A percentile compares a stretch with the other conserved stretches of the same genome.
Evolutionary conservation across 2,888 invertebrate species (phyloP).

Genomic region (Hypercompe scribonia): DNA sequence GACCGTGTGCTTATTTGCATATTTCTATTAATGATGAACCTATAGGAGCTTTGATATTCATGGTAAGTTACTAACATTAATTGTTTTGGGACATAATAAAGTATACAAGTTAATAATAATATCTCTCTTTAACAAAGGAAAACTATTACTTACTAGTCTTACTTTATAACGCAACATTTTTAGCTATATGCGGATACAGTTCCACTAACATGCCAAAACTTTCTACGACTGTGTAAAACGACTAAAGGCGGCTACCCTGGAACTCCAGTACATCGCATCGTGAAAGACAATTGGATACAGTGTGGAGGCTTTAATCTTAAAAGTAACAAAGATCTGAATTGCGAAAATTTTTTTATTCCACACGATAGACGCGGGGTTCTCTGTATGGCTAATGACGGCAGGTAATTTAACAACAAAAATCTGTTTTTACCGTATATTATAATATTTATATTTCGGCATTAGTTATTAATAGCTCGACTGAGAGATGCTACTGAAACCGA

Average conservation of each 20-base stretch:
- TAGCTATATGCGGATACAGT: slow-evolving; percentile 87
- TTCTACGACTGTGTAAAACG: slow-evolving; percentile 83
- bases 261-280: slow-evolving; percentile 88
- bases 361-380: slow-evolving; percentile 89
- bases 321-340: slow-evolving; percentile 73
- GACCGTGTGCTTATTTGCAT: slow-evolving; percentile 85
- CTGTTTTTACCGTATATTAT: too few relatives aligned
- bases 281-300: slow-evolving; percentile 90
- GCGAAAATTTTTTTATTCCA: slow-evolving; percentile 89
- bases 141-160: neutral
- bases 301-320: slow-evolving; percentile 86
- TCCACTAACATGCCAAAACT: slow-evolving; percentile 86
- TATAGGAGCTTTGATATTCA: slow-evolving; percentile 86
- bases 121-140: too few relatives aligned
- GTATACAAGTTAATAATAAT: neutral
- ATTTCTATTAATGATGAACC: slow-evolving; percentile 76
- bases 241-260: slow-evolving; percentile 82
- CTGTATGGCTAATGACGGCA: slow-evolving; percentile 90
- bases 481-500: too few relatives aligned
- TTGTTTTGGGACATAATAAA: neutral
- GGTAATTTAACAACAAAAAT: slow-evolving; percentile 29
- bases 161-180: neutral
- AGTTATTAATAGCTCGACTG: too few relatives aligned
- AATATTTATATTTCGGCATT: too few relatives aligned
- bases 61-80: slow-evolving; percentile 75